phyloP scores from a whole-genome alignment of 1,140 invertebrate species.

The Brachionus sp. region DNA sequence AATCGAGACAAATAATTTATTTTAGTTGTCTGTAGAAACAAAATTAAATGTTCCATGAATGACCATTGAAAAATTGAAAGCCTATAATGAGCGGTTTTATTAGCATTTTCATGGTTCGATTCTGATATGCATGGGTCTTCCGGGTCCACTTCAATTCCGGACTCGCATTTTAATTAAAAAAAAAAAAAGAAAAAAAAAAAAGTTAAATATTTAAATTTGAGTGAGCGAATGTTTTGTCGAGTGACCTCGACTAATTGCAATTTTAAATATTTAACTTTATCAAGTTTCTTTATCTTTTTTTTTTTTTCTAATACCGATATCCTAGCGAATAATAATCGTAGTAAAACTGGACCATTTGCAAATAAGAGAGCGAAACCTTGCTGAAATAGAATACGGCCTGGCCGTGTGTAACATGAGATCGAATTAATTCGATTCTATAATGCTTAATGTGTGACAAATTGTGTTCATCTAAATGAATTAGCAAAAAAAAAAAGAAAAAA shows the following conservation, averaged over 20 bases:
- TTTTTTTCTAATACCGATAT: not conserved
- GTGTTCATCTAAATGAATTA: not conserved
- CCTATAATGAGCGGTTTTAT: not conserved
- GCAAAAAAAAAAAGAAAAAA: not conserved
- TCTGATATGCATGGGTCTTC: not conserved
- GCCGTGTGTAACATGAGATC: not conserved
- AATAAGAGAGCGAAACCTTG: not conserved
- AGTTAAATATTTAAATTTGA: not conserved
- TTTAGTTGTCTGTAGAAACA: not conserved
- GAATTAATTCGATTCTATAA: not conserved
- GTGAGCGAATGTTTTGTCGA: not conserved
- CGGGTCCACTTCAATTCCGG: not conserved
- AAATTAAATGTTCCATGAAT: not conserved
- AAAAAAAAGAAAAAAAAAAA: not conserved
- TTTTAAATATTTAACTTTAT: conserved; percentile 5
- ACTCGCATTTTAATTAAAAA: not conserved
- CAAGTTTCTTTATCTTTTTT: not conserved
- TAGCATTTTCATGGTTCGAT: not conserved
- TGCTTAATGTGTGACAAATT: not conserved
- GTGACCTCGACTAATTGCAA: not conserved
- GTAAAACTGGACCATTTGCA: not conserved
- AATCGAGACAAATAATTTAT: not conserved
- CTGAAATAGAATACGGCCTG: conserved; percentile 28
- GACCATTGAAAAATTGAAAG: not conserved
- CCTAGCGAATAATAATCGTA: not conserved